Percentiles rank a stretch among this genome's conserved stretches.
Conservation (phyloP, 2,888 invertebrate genomes). For the Sarcophaga rosellei region DNA sequence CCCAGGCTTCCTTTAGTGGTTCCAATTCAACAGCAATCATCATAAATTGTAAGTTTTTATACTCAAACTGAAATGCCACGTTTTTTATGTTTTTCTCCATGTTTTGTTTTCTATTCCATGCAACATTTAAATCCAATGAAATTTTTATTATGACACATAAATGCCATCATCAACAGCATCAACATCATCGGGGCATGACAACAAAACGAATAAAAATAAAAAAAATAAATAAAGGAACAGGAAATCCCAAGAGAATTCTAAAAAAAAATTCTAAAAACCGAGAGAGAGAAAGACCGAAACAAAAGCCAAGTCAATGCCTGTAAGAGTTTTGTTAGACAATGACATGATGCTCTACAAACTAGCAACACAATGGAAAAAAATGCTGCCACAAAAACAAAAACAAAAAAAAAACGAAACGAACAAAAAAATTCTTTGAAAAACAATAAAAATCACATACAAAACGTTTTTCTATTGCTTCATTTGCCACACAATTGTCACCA, state of each 20-base stretch:
- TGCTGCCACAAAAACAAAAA: neutral
- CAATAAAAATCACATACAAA: slow-evolving; percentile 63
- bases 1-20: too few species aligned
- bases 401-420: neutral
- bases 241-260: too few species aligned
- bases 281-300: slow-evolving; percentile 12
- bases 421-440: slow-evolving; percentile 12
- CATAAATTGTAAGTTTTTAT: slow-evolving; percentile 60
- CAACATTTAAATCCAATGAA: slow-evolving; percentile 57
- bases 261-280: too few species aligned
- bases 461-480: slow-evolving; percentile 67
- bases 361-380: neutral
- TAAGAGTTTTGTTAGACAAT: slow-evolving; percentile 63
- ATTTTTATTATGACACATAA: slow-evolving; percentile 72
- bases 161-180: slow-evolving; percentile 66
- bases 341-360: slow-evolving; percentile 54
- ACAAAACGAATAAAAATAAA: slow-evolving; percentile 16
- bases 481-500: slow-evolving; percentile 66
- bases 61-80: neutral
- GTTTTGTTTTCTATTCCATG: neutral
- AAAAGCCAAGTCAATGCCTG: slow-evolving; percentile 64
- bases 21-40: slow-evolving; percentile 61
- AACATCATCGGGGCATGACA: slow-evolving; percentile 10
- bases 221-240: slow-evolving; percentile 39
- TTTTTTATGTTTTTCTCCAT: slow-evolving; percentile 8